Evolutionary conservation across 2,888 invertebrate genomes (phyloP), one percentile per base, ranked within the genome.

Genomic region (Galeruca laticollis): DNA sequence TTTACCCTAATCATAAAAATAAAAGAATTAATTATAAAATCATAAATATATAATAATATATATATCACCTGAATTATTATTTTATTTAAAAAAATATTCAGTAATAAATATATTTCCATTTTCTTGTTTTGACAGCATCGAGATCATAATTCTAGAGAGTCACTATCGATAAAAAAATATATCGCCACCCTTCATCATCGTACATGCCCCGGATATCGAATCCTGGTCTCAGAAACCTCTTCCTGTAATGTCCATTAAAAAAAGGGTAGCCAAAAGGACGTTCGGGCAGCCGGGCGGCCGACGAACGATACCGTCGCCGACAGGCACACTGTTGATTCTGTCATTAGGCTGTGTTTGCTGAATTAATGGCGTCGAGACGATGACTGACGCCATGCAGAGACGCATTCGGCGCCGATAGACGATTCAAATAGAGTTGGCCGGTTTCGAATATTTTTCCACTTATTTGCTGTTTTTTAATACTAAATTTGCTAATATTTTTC

Each of bases 341-440:
- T 85, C 85, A 85, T 85, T 85, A 85, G 84, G 83, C 83, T 78
- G 82, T 85, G 85, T 85, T 85, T 85, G 85, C 84, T 80, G 84
- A 84, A 84, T 84, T 84, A 84, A 84, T 84, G 84, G 85, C 83
- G 84, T 82, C 83, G 82, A 78, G 84, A 79, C 83, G 83, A 79
- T 80, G 83, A 80, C 83, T 81, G 84, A 82, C 83, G 83, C 82
- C 83, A 79, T 79, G 61, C 67, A 69, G 64, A 74, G 73, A 72
- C 73, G 73, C 62, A 73, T 70, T 64, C 73, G 71, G 64, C 75
- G 68, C 68, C 74, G 71, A 37, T 40, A 47, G 63, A 63, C 51
- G 61, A 8, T 43, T 43, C 9, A 10, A n/a, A 37, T 60, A 60
- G 49, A 60, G 66, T 31, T 31, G 56, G 20, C 1, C 21, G 26